phyloP scores from a whole-genome alignment of 2,113 vertebrate species.

The Phocoena phocoena region DNA sequence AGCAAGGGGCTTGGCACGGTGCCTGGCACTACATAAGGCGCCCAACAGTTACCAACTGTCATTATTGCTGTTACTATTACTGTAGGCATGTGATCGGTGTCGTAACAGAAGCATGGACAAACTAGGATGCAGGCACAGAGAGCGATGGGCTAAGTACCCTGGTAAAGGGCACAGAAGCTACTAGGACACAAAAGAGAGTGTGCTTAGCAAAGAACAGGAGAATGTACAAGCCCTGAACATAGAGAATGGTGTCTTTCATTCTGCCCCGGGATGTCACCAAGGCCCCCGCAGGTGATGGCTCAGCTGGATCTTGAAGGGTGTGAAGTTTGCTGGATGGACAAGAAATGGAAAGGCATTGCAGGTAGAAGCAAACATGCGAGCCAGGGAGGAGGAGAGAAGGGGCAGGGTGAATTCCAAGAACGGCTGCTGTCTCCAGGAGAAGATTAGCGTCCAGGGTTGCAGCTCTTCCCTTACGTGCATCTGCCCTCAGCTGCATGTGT shows the following conservation, averaged over 20 bases:
- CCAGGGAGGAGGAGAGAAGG: neutral
- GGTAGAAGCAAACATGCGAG: neutral
- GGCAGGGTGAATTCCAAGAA: neutral
- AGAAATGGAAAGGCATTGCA: neutral
- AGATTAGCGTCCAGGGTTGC: neutral
- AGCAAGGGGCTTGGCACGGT: neutral
- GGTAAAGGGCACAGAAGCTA: neutral
- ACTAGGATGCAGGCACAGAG: neutral
- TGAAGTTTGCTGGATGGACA: neutral
- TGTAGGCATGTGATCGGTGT: neutral
- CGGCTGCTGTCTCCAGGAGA: neutral
- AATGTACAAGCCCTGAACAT: neutral
- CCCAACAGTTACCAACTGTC: neutral
- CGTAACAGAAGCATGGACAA: neutral
- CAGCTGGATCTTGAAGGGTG: neutral
- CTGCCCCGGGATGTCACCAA: neutral
- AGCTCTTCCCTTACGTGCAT: neutral
- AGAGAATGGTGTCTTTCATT: neutral
- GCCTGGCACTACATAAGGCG: neutral
- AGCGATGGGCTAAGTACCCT: neutral
- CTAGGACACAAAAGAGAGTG: neutral
- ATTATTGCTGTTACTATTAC: neutral
- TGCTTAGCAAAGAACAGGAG: neutral
- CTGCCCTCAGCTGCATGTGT: neutral
- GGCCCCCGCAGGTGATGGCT: neutral